These are phyloP conservation scores for Tokudaia tokunoshimensis DNA, from an alignment of 2,797 vertebrate species.

Conservation along the genomic window DNA sequence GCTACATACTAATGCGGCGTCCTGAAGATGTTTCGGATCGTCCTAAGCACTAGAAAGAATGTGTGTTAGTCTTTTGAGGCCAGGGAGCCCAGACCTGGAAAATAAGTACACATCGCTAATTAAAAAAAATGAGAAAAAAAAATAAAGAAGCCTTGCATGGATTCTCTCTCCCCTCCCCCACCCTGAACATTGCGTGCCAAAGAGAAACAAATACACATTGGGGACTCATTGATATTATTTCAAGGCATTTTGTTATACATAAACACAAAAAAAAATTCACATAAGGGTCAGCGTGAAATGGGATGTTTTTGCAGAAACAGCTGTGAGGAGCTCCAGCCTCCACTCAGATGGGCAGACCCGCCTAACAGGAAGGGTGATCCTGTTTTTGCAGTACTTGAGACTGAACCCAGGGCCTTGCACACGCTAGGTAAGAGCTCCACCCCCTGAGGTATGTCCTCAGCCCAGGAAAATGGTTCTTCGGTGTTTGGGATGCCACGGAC, in stretches of 20 bases:
- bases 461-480: background rate
- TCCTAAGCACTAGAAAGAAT: conserved; percentile 11
- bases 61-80: conserved; percentile 48
- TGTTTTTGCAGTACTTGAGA: background rate
- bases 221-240: conserved; percentile 55
- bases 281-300: background rate
- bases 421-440: background rate
- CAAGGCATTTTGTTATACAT: background rate
- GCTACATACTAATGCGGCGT: background rate
- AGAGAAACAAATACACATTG: conserved; percentile 12
- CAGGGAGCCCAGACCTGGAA: conserved; percentile 23
- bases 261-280: conserved; percentile 22
- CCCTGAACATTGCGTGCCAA: background rate
- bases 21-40: conserved; percentile 1
- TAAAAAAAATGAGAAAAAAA: background rate
- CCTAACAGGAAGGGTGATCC: background rate
- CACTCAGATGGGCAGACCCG: background rate
- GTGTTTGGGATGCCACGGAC: background rate
- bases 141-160: background rate
- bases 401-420: background rate
- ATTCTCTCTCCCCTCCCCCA: background rate
- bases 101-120: background rate
- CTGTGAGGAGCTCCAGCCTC: conserved; percentile 12
- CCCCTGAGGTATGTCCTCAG: background rate
- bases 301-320: background rate